Conservation (phyloP, 1,140 invertebrate genomes). For the Nasonia longicornis region DNA sequence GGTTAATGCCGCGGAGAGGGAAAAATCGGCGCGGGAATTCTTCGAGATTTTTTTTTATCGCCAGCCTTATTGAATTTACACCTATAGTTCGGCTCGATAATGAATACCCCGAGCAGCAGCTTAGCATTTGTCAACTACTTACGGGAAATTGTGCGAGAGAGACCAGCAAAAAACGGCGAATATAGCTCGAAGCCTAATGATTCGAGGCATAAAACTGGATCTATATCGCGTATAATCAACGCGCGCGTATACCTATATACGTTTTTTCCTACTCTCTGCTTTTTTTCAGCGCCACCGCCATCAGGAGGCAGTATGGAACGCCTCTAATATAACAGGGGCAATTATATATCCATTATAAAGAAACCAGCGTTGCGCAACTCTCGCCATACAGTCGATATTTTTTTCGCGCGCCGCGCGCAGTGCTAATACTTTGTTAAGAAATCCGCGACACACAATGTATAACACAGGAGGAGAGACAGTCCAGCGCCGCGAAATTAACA, state of each 20-base stretch:
- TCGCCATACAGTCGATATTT: not conserved
- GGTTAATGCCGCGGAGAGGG: not conserved
- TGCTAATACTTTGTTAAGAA: not conserved
- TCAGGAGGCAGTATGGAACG: not conserved
- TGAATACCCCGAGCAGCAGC: too few species aligned
- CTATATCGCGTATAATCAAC: not conserved
- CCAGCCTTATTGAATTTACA: not conserved
- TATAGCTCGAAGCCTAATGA: not conserved
- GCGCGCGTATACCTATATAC: not conserved
- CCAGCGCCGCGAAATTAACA: not conserved
- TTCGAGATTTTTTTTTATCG: not conserved
- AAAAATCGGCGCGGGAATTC: not conserved
- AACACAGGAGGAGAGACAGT: not conserved
- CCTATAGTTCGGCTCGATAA: too few species aligned
- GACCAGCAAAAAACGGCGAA: not conserved
- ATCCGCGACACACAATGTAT: not conserved
- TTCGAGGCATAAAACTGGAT: conserved; percentile 2
- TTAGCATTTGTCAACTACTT: not conserved
- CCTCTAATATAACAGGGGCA: conserved; percentile 1
- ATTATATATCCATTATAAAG: conserved; percentile 21
- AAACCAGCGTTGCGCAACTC: not conserved
- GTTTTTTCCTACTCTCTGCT: not conserved
- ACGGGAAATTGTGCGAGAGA: not conserved
- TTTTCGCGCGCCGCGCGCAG: not conserved
- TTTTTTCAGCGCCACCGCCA: not conserved